Evolutionary conservation across 2,888 invertebrate genomes (phyloP).

Genomic region (Sipha maydis): DNA sequence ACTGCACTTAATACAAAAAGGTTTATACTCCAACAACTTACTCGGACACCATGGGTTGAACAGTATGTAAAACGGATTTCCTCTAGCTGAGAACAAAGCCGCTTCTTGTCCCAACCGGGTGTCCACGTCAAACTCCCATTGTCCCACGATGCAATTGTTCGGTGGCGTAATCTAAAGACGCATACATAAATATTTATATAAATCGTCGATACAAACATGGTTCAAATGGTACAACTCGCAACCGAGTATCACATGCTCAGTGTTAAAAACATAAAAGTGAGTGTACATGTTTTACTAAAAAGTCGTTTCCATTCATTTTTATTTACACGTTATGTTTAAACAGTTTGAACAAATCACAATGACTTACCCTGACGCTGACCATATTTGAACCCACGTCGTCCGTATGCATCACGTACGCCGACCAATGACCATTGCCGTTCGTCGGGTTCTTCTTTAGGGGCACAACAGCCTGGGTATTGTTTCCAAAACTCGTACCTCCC

Average conservation of each 20-base stretch:
- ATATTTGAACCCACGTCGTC: conserved; percentile 68
- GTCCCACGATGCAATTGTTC: conserved; percentile 79
- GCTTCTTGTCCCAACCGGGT: conserved; percentile 79
- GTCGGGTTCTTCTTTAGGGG: conserved; percentile 76
- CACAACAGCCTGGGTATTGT: conserved; percentile 81
- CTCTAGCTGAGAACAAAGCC: conserved; percentile 67
- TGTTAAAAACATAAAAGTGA: no score
- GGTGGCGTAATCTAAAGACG: conserved; percentile 76
- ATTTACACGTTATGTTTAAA: no score
- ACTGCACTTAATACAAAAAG: no score
- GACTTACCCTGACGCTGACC: conserved; percentile 26
- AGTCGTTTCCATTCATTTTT: no score
- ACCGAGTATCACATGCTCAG: not conserved
- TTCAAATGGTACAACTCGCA: not conserved
- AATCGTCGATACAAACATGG: conserved; percentile 64
- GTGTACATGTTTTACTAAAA: no score
- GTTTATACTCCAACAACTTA: conserved; percentile 67
- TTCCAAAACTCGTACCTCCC: conserved; percentile 81
- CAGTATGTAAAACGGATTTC: conserved; percentile 70
- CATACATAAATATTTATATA: no score
- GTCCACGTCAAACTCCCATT: conserved; percentile 86
- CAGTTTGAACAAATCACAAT: no score
- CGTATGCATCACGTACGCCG: conserved; percentile 76
- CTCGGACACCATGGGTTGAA: conserved; percentile 81
- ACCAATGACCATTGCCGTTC: conserved; percentile 77